Percentiles rank a stretch among this genome's conserved stretches.
phyloP scores from a whole-genome alignment of 2,797 vertebrate species.

The Chelonia mydas region DNA sequence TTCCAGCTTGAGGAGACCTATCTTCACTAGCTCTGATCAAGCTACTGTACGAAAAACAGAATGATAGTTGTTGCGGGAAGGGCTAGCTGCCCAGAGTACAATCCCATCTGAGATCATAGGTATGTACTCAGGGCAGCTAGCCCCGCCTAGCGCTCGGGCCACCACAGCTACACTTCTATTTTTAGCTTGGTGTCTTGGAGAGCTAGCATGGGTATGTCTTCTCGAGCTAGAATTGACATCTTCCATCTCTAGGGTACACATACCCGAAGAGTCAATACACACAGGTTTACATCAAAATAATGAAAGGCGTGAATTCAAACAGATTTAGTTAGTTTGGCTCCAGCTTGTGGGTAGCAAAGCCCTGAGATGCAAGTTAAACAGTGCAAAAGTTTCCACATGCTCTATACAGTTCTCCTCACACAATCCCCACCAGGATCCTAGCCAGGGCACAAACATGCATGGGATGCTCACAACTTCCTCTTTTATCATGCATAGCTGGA shows the following conservation, averaged over 20 bases:
- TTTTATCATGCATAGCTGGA: background rate
- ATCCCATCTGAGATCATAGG: background rate
- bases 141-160: background rate
- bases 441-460: background rate
- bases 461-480: background rate
- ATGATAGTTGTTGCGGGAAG: rapidly evolving
- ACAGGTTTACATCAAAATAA: conserved; percentile 5
- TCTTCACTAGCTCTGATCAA: background rate
- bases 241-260: background rate
- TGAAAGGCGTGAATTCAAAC: background rate
- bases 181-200: background rate
- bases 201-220: background rate
- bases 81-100: background rate
- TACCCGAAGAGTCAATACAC: background rate
- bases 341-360: conserved; percentile 9
- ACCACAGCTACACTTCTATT: background rate
- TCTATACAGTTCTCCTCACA: background rate
- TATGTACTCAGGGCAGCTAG: background rate
- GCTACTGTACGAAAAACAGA: background rate
- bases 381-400: background rate
- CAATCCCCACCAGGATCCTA: background rate
- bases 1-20: background rate
- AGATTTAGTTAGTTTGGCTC: background rate
- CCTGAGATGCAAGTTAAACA: conserved; percentile 32
- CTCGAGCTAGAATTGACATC: background rate